A percentile compares a stretch with the other conserved stretches of the same genome.
Evolutionary conservation across 1,140 invertebrate species (phyloP).

Genomic region (Drosophila orosa): DNA sequence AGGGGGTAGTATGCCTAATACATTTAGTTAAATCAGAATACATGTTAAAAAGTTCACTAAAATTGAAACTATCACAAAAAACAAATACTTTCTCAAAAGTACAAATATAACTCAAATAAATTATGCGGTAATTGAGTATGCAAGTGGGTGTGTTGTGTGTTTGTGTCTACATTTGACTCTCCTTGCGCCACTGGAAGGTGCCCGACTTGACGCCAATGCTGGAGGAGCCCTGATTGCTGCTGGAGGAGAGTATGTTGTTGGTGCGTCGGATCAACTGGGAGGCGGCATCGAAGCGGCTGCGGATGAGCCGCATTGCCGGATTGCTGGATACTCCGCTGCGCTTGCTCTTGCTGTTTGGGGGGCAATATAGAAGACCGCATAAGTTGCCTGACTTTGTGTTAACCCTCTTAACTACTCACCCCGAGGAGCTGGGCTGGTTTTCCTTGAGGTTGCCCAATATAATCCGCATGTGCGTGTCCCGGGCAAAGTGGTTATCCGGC

Average conservation of each 20-base stretch:
- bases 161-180: slow-evolving; percentile 84
- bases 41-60: slow-evolving; percentile 65
- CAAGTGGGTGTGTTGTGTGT: slow-evolving; percentile 31
- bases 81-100: slow-evolving; percentile 71
- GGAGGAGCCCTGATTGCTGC: slow-evolving; percentile 82
- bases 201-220: slow-evolving; percentile 86
- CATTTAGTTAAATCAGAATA: slow-evolving; percentile 66
- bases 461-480: slow-evolving; percentile 95
- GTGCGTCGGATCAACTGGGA: slow-evolving; percentile 85
- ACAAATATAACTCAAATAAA: slow-evolving; percentile 53
- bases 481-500: slow-evolving; percentile 90
- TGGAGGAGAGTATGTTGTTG: slow-evolving; percentile 84
- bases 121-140: slow-evolving; percentile 59
- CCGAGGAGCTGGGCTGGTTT: slow-evolving; percentile 76
- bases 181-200: slow-evolving; percentile 90
- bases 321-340: slow-evolving; percentile 96
- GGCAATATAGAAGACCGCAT: background rate
- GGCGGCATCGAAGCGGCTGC: slow-evolving; percentile 88
- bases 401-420: too few relatives aligned
- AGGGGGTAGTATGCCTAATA: slow-evolving; percentile 48
- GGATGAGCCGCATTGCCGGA: slow-evolving; percentile 92
- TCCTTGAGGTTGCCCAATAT: slow-evolving; percentile 89
- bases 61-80: slow-evolving; percentile 83
- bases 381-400: too few relatives aligned
- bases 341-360: slow-evolving; percentile 86